Evolutionary conservation across 35 echinoderm and acorn worm species (phyloP), one percentile per base, ranked within the genome.

Genomic region (Apostichopus parvimensis): DNA sequence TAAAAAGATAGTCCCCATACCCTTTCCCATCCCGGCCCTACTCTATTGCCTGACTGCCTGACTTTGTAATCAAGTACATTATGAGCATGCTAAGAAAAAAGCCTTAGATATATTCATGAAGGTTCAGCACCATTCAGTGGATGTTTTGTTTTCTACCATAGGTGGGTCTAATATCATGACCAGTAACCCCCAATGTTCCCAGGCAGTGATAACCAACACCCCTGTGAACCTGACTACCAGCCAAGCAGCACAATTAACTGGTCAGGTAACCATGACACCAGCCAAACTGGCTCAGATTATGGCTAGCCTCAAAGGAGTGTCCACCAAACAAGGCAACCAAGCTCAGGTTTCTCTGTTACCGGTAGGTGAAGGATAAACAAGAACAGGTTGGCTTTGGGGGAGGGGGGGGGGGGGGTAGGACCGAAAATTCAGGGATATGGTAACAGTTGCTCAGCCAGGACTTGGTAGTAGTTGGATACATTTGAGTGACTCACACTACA

Each of bases 281-380:
- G 85, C 85, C 62, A 87, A 87, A 71, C 85, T 87, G 17, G 85
- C 85, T 57, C 85, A 87, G 85, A 11, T 87, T 5, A 71, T 87
- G 64, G 54, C 85, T 12, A 87, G 85, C 26, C 54, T 87, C 5
- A 87, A 87, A 58, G 64, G 85, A 22, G 85, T 62, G n/a, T 54
- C 60, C 9, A 73, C 68, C 61, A 88, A 88, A 55, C 86, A 88
- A 26, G 62, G 61, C 9, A 64, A 56, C 9, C 83, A 87, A 87
- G 10, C 64, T 18, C 86, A 88, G 62, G 86, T 88, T 58, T 88
- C 86, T 52, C 64, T 88, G 5, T 34, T 88, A 34, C 62, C 62
- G 17, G 86, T 88, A 34, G 60, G 86, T 75, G 13, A 75, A n/a
- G 0, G 0, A 75, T 45, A 45, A 45, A 45, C 34, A 45, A 45